phyloP scores from a whole-genome alignment of 2,888 invertebrate genomes.

The Crocallis elinguaria region DNA sequence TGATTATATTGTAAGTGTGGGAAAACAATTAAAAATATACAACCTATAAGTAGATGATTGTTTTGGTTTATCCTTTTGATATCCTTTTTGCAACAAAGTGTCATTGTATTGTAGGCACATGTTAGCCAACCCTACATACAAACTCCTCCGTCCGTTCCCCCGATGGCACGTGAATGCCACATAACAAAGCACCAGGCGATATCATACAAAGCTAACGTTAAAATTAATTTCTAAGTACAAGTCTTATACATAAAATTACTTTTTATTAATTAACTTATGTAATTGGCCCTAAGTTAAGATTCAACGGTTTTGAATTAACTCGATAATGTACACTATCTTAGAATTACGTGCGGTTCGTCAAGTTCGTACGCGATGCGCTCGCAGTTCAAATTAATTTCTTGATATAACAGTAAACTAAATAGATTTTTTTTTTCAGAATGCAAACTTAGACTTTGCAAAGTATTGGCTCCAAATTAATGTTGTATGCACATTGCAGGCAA shows the following conservation, averaged over 20 bases:
- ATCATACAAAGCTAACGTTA: slow-evolving; percentile 33
- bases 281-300: slow-evolving; percentile 57
- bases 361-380: slow-evolving; percentile 13
- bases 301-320: slow-evolving; percentile 34
- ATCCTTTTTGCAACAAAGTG: too few relatives aligned
- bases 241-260: slow-evolving; percentile 17
- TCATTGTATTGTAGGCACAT: too few relatives aligned
- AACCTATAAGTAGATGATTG: too few relatives aligned
- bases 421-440: too few relatives aligned
- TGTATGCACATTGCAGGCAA: too few relatives aligned
- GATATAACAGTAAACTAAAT: too few relatives aligned
- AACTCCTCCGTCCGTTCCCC: neutral
- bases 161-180: slow-evolving; percentile 33
- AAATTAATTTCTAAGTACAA: slow-evolving; percentile 19
- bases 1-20: too few relatives aligned
- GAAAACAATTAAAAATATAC: too few relatives aligned
- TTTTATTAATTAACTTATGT: slow-evolving; percentile 39
- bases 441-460: too few relatives aligned
- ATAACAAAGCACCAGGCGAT: slow-evolving; percentile 39
- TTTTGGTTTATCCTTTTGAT: too few relatives aligned
- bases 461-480: too few relatives aligned
- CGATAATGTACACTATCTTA: slow-evolving; percentile 30
- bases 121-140: neutral
- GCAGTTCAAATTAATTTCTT: neutral
- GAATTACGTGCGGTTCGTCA: slow-evolving; percentile 19